Evolutionary conservation across 2,113 vertebrate species (phyloP), one percentile per base, ranked within the genome.

Genomic region (Zosterops lateralis): DNA sequence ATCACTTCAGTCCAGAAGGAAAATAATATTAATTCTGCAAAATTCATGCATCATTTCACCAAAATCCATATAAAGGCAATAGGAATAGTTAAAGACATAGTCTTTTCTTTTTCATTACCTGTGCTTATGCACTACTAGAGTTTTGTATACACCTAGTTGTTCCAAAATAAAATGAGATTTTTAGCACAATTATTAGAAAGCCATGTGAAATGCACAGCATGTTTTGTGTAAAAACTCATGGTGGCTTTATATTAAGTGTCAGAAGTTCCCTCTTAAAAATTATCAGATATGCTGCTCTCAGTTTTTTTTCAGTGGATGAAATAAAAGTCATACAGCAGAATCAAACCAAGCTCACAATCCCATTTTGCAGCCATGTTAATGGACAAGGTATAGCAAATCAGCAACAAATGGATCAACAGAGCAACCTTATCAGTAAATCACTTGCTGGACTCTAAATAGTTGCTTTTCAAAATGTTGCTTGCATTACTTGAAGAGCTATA

Each of bases 401-500:
- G 50, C 64, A 74, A 53, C 90, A 65, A 85, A 87, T 0, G 0
- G 72, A 84, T 38, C 78, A 83, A 40, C 44, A 62, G 45, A 91
- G 60, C 56, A 74, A 57, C 75, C 44, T 70, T 67, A 92, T 48
- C 86, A 95, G 56, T 88, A 90, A 94, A 94, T 88, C 82, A 76
- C 78, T 94, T 58, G 40, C 47, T 83, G 31, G 48, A 51, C 17
- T 66, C 72, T 54, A 42, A 89, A 88, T 7, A 89, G 67, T 66
- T 64, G 54, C 60, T 54, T 88, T 94, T 95, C 75, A 90, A 95
- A 94, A 91, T 32, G n/a, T 70, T 92, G 50, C 68, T 87, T 88
- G 72, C 72, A 74, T 45, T 86, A 91, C 56, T 20, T 84, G 78
- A 85, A 93, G 80, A 72, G 65, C 57, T 71, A 57, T 80, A 95